Evolutionary conservation across 2,797 vertebrate species (phyloP).

Genomic region (Naso thynnoides): DNA sequence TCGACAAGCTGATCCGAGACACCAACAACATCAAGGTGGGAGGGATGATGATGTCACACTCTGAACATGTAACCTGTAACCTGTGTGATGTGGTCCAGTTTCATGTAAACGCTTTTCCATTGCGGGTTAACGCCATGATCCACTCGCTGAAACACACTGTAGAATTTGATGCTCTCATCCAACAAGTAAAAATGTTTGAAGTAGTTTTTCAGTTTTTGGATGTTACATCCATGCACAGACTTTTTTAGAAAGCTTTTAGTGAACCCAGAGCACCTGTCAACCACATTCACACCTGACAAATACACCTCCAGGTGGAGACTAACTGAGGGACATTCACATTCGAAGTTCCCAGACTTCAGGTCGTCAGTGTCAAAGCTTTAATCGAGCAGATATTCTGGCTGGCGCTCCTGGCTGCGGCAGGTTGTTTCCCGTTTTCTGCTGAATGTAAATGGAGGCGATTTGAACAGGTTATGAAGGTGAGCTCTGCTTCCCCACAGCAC

Average conservation of each 20-base stretch:
- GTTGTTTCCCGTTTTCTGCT: background rate
- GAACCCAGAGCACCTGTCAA: background rate
- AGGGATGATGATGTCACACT: no score
- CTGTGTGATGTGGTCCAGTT: background rate
- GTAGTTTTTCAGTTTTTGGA: no score
- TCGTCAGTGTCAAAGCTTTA: background rate
- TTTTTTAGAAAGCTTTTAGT: background rate
- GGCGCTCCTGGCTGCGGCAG: background rate
- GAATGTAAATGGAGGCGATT: conserved; percentile 29
- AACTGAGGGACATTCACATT: background rate
- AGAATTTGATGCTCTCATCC: background rate
- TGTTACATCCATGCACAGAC: background rate
- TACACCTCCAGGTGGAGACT: background rate
- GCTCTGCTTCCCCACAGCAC: conserved; percentile 84
- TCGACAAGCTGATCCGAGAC: conserved; percentile 92
- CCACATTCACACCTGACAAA: background rate
- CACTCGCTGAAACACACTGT: background rate
- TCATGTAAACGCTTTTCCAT: background rate
- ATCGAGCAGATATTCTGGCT: background rate
- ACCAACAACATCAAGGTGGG: conserved; percentile 92
- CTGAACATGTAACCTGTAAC: background rate
- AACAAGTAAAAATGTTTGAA: no score
- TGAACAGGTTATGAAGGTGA: conserved; percentile 34
- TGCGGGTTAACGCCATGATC: background rate
- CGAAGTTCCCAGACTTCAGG: background rate